phyloP scores from a whole-genome alignment of 2,888 invertebrate species.

The Euproctis similis region DNA sequence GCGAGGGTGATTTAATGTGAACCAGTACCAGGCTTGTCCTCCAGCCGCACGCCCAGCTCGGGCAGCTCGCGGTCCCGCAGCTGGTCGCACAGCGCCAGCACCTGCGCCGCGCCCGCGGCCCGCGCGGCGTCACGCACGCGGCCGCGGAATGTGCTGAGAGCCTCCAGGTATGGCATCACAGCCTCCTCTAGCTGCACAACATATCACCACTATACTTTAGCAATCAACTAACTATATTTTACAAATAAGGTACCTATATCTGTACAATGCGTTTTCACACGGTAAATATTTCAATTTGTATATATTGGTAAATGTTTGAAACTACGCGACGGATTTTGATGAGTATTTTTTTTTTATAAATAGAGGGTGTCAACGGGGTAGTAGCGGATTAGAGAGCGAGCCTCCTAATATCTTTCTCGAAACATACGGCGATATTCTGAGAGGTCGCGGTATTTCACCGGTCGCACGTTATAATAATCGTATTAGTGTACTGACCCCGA shows the following conservation, averaged over 20 bases:
- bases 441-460: too few species aligned
- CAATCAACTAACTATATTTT: too few species aligned
- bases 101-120: constrained; percentile 67
- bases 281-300: too few species aligned
- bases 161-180: constrained; percentile 92
- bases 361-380: too few species aligned
- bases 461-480: neutral
- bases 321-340: too few species aligned
- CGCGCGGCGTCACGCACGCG: constrained; percentile 57
- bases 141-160: constrained; percentile 89
- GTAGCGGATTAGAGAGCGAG: neutral
- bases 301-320: too few species aligned
- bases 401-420: neutral
- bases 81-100: constrained; percentile 90
- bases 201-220: too few species aligned
- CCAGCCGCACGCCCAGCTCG: constrained; percentile 93
- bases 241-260: too few species aligned
- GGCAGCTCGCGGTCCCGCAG: constrained; percentile 92
- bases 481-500: constrained; percentile 54
- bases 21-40: constrained; percentile 87
- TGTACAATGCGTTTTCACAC: too few species aligned
- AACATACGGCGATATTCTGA: neutral
- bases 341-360: too few species aligned
- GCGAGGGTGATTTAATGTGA: too few species aligned
- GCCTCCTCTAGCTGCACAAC: constrained; percentile 85